A percentile compares a stretch with the other conserved stretches of the same genome.
Conservation (phyloP, 2,797 vertebrate species). For the Ctenochaetus hawaiiensis region DNA sequence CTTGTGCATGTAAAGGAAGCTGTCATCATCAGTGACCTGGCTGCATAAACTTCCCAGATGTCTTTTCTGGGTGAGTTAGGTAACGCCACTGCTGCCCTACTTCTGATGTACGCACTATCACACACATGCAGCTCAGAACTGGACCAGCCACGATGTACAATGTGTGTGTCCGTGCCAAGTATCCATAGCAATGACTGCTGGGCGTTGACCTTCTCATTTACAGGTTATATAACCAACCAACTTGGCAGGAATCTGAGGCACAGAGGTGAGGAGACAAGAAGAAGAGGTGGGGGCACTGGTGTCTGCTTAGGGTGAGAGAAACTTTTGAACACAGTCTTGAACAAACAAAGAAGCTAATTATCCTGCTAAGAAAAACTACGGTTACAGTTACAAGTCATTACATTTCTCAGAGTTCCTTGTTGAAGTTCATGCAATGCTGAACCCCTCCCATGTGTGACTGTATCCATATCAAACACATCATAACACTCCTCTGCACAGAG, state of each 20-base stretch:
- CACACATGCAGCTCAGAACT: conserved; percentile 49
- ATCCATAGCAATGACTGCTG: conserved; percentile 82
- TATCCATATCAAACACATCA: no score
- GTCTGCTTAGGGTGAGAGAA: neutral
- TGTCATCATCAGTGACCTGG: no score
- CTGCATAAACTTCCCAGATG: conserved; percentile 65
- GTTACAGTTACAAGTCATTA: no score
- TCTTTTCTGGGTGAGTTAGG: conserved; percentile 82
- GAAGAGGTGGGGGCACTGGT: neutral
- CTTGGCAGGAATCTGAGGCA: conserved; percentile 63
- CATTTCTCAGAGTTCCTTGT: no score
- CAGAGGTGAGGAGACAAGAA: conserved; percentile 29
- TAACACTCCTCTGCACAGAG: no score
- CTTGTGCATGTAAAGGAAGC: neutral
- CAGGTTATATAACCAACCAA: conserved; percentile 79
- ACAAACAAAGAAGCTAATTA: no score
- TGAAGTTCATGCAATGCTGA: no score
- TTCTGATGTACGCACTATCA: conserved; percentile 65
- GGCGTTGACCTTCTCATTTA: conserved; percentile 86
- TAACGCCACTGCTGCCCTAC: conserved; percentile 83
- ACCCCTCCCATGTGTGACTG: no score
- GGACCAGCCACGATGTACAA: conserved; percentile 64
- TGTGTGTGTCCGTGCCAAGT: conserved; percentile 69
- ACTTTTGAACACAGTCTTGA: neutral
- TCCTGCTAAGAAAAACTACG: no score